Percentiles rank a stretch among this genome's conserved stretches.
Conservation (phyloP, 2,113 vertebrate species). For the Rissa tridactyla region DNA sequence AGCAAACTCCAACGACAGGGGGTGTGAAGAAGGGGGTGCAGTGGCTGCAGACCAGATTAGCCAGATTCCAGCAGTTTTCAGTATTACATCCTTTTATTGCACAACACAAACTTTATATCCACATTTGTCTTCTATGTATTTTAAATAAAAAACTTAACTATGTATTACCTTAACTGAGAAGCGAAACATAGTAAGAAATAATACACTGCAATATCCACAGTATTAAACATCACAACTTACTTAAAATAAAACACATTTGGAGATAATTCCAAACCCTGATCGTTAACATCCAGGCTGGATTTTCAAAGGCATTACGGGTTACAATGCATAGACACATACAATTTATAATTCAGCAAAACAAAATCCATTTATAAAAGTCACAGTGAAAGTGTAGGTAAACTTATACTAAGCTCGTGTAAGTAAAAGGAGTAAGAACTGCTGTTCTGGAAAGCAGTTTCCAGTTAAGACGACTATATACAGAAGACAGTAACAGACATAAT, state of each 20-base stretch:
- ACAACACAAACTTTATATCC: conserved; percentile 4
- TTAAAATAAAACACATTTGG: conserved; percentile 17
- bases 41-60: background rate
- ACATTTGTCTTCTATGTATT: background rate
- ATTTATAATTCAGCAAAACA: background rate
- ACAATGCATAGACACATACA: conserved; percentile 44
- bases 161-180: background rate
- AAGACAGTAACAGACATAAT: background rate
- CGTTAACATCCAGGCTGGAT: background rate
- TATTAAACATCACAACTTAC: background rate
- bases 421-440: background rate
- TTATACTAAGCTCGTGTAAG: background rate
- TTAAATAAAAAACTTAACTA: conserved; percentile 4
- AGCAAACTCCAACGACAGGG: background rate
- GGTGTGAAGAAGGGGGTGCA: background rate
- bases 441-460: conserved; percentile 2
- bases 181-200: background rate
- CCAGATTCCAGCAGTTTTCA: background rate
- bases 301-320: conserved; percentile 52
- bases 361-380: conserved; percentile 53
- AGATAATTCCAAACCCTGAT: conserved; percentile 39
- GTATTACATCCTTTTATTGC: conserved; percentile 30
- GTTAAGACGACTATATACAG: background rate
- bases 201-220: background rate
- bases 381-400: conserved; percentile 46